Percentiles rank a stretch among this genome's conserved stretches.
phyloP scores from a whole-genome alignment of 2,797 vertebrate genomes.

The Siniperca undulata region DNA sequence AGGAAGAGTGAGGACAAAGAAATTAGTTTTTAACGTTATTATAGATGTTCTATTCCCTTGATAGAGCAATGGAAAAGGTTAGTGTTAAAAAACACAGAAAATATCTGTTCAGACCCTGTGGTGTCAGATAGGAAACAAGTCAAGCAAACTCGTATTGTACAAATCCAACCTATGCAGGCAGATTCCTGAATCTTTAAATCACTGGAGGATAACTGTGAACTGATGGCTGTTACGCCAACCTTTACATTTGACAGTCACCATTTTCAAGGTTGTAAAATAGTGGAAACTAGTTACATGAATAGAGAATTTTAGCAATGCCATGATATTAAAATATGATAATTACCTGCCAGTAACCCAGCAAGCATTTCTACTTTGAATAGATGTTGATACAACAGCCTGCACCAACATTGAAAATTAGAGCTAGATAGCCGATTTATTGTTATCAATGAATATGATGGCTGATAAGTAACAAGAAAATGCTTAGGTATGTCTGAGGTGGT shows the following conservation, averaged over 20 bases:
- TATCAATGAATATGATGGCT: background rate
- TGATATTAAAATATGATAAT: background rate
- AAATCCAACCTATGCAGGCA: background rate
- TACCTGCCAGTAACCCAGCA: background rate
- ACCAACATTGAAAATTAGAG: background rate
- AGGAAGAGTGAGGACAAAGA: constrained; percentile 13
- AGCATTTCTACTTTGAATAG: background rate
- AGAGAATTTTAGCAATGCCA: background rate
- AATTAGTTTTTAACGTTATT: constrained; percentile 16
- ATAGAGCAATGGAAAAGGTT: constrained; percentile 3
- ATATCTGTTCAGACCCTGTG: background rate
- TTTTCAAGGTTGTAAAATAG: background rate
- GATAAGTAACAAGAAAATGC: background rate
- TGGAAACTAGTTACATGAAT: background rate
- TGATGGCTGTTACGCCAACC: background rate
- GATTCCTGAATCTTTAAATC: background rate
- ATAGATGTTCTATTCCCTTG: background rate
- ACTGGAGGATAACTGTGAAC: background rate
- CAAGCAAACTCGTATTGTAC: background rate
- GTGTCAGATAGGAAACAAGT: background rate
- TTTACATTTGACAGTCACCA: background rate
- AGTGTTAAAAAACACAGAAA: background rate
- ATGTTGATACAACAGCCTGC: background rate
- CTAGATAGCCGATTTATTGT: background rate
- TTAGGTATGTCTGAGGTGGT: background rate